A percentile compares a stretch with the other conserved stretches of the same genome.
These are phyloP conservation scores for Chrysodeixis includens DNA, from an alignment of 2,888 invertebrate genomes.

Conservation along the genomic window DNA sequence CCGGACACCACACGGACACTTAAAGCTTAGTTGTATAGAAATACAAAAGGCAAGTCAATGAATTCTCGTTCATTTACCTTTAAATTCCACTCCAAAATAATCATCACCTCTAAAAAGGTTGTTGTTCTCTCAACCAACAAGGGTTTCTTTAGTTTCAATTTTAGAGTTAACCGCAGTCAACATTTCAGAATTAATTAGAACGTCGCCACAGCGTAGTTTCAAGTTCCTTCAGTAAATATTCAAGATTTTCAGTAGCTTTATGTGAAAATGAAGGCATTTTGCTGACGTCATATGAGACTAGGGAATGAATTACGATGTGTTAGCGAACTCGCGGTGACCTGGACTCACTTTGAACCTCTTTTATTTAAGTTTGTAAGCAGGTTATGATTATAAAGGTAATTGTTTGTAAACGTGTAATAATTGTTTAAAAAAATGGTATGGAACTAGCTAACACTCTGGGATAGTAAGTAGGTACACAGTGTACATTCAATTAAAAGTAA, in stretches of 20 bases:
- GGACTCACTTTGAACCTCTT: slow-evolving; percentile 13
- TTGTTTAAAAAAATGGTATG: too few relatives aligned
- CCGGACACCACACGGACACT: too few relatives aligned
- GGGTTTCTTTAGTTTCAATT: background rate
- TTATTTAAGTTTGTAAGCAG: background rate
- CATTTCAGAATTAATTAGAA: slow-evolving; percentile 23
- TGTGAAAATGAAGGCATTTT: slow-evolving; percentile 43
- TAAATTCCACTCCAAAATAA: too few relatives aligned
- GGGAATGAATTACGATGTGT: slow-evolving; percentile 22
- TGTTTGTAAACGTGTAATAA: too few relatives aligned
- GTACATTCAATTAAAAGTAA: too few relatives aligned
- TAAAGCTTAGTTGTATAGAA: too few relatives aligned
- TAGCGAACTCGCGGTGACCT: slow-evolving; percentile 22
- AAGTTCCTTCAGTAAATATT: slow-evolving; percentile 45
- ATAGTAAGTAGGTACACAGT: too few relatives aligned
- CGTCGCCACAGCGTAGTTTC: slow-evolving; percentile 27
- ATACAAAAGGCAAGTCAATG: too few relatives aligned
- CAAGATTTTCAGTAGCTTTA: slow-evolving; percentile 49
- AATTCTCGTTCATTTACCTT: too few relatives aligned
- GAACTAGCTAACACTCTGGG: too few relatives aligned
- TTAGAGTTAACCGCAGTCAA: slow-evolving; percentile 4
- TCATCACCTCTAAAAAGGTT: background rate
- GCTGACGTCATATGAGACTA: slow-evolving; percentile 23
- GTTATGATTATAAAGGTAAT: background rate
- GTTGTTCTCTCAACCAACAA: background rate